Conservation (phyloP, 2,888 invertebrate species). For the Linnaemya vulpina region DNA sequence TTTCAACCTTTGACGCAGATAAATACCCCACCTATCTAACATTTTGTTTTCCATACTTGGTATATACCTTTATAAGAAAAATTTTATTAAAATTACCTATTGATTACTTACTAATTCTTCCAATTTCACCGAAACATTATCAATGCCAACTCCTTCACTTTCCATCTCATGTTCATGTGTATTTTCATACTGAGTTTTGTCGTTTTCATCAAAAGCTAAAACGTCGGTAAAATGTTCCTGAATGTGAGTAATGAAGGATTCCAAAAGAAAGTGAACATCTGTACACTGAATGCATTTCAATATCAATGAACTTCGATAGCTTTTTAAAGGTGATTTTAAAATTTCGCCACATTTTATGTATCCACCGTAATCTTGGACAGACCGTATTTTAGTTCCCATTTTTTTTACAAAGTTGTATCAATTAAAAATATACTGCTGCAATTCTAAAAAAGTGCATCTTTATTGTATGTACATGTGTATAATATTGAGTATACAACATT, state of each 20-base stretch:
- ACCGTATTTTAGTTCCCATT: constrained; percentile 35
- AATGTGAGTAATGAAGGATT: constrained; percentile 48
- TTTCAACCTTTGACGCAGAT: too few species aligned
- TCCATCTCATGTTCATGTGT: constrained; percentile 43
- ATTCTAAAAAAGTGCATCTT: constrained; percentile 4
- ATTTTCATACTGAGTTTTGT: constrained; percentile 28
- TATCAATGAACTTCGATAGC: constrained; percentile 42
- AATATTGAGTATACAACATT: background rate
- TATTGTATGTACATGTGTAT: background rate
- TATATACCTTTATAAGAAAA: background rate
- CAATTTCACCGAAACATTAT: constrained; percentile 45
- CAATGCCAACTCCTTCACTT: constrained; percentile 43
- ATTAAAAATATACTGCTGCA: constrained; percentile 7
- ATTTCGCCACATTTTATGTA: constrained; percentile 68
- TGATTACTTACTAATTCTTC: constrained; percentile 49
- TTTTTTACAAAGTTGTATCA: background rate
- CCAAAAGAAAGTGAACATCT: constrained; percentile 53
- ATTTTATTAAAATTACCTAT: background rate
- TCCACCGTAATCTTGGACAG: constrained; percentile 39
- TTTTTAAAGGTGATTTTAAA: constrained; percentile 43
- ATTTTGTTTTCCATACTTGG: background rate
- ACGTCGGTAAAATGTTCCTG: constrained; percentile 50
- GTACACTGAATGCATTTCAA: constrained; percentile 62
- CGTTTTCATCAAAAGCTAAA: constrained; percentile 26
- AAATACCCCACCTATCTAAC: too few species aligned